Conservation (phyloP, 2,113 vertebrate species). For the Promerops cafer region DNA sequence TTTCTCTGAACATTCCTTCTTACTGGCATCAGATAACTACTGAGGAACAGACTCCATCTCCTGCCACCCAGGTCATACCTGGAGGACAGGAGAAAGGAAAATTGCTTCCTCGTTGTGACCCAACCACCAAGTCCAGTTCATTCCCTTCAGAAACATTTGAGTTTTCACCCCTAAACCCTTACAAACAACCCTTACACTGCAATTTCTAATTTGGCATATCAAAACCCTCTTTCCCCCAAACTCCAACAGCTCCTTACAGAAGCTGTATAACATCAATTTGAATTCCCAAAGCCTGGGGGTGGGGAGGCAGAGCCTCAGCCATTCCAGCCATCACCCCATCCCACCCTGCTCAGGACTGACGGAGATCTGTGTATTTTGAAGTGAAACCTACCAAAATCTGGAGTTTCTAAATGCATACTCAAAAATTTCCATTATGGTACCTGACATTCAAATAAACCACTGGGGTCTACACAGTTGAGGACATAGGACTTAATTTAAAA, state of each 20-base stretch:
- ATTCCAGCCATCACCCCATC: neutral
- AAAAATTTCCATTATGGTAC: neutral
- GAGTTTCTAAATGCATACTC: neutral
- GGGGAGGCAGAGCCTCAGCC: neutral
- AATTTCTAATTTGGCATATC: neutral
- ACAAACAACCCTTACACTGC: neutral
- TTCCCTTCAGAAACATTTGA: accelerated
- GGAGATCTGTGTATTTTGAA: neutral
- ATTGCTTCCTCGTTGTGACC: neutral
- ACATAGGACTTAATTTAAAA: neutral
- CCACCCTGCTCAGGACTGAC: neutral
- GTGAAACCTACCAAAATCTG: neutral
- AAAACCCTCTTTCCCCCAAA: neutral
- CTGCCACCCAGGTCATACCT: neutral
- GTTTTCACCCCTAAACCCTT: neutral
- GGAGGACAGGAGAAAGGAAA: neutral
- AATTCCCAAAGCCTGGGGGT: neutral
- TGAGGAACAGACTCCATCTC: neutral
- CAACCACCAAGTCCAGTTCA: neutral
- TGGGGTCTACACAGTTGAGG: neutral
- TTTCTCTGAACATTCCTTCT: neutral
- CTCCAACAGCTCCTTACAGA: neutral
- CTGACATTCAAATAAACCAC: neutral
- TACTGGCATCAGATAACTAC: neutral
- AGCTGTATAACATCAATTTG: neutral